These are phyloP conservation scores for Bactericera cockerelli DNA, from an alignment of 1,140 invertebrate species.

Conservation along the genomic window DNA sequence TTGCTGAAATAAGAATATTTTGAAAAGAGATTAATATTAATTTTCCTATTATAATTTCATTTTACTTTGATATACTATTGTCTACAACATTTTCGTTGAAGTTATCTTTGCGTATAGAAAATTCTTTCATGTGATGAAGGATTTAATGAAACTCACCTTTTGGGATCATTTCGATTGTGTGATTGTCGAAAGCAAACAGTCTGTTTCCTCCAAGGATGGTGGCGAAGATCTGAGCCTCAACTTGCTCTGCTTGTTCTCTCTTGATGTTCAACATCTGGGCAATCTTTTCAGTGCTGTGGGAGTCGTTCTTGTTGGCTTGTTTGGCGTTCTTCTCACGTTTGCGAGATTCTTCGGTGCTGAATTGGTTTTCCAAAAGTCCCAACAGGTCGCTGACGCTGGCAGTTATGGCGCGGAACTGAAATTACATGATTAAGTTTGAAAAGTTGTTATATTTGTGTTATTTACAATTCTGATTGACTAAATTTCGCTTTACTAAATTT, in stretches of 20 bases:
- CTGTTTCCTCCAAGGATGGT: conserved; percentile 28
- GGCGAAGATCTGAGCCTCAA: conserved; percentile 38
- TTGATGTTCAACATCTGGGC: conserved; percentile 37
- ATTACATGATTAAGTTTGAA: too few species aligned
- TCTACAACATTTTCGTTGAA: too few species aligned
- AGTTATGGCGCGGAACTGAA: conserved; percentile 26
- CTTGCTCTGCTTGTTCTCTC: conserved; percentile 29
- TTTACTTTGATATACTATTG: too few species aligned
- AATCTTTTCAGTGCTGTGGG: conserved; percentile 32
- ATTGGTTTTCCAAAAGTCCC: conserved; percentile 28
- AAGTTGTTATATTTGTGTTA: too few species aligned
- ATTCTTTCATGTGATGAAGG: too few species aligned
- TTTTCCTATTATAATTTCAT: too few species aligned
- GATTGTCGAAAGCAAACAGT: conserved; percentile 37
- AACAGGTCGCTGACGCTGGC: conserved; percentile 35
- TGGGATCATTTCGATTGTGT: conserved; percentile 29
- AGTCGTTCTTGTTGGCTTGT: conserved; percentile 18
- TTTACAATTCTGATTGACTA: too few species aligned
- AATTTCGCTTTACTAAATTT: too few species aligned
- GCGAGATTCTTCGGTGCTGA: conserved; percentile 17
- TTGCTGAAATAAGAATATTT: conserved; percentile 20
- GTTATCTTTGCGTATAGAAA: too few species aligned
- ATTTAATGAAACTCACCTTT: conserved; percentile 13
- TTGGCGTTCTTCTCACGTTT: conserved; percentile 23
- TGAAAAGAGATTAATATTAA: too few species aligned